phyloP scores from a whole-genome alignment of 2,888 invertebrate genomes.

The Busseola fusca region DNA sequence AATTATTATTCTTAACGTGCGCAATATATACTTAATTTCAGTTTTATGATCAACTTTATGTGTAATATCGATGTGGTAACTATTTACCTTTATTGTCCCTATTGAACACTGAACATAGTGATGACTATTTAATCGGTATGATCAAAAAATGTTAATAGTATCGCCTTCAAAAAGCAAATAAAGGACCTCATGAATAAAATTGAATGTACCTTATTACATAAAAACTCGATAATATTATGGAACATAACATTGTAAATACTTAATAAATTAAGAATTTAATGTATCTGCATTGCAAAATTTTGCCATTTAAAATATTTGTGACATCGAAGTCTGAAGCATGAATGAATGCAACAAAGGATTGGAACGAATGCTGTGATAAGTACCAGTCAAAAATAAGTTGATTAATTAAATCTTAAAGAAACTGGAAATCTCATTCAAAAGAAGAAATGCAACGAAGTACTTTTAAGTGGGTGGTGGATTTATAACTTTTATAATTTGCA shows the following conservation, averaged over 20 bases:
- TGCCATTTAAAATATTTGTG: constrained; percentile 39
- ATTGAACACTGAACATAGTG: constrained; percentile 21
- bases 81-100: constrained; percentile 5
- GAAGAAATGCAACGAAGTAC: constrained; percentile 30
- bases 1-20: background rate
- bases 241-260: constrained; percentile 32
- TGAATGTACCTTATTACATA: constrained; percentile 27
- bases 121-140: constrained; percentile 26
- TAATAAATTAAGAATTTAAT: constrained; percentile 41
- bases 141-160: constrained; percentile 42
- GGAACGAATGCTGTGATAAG: constrained; percentile 14
- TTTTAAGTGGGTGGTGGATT: constrained; percentile 19
- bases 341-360: constrained; percentile 45
- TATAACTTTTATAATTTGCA: constrained; percentile 25
- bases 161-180: constrained; percentile 47
- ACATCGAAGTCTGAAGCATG: constrained; percentile 37
- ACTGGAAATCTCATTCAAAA: constrained; percentile 18
- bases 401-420: constrained; percentile 15
- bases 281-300: constrained; percentile 35
- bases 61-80: constrained; percentile 10
- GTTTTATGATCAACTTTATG: constrained; percentile 26
- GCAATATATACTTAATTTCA: constrained; percentile 13
- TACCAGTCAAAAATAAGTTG: constrained; percentile 16
- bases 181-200: constrained; percentile 43
- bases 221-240: constrained; percentile 29